A percentile compares a stretch with the other conserved stretches of the same genome.
Evolutionary conservation across 2,113 vertebrate species (phyloP).

Genomic region (Herpetotheres cachinnans): DNA sequence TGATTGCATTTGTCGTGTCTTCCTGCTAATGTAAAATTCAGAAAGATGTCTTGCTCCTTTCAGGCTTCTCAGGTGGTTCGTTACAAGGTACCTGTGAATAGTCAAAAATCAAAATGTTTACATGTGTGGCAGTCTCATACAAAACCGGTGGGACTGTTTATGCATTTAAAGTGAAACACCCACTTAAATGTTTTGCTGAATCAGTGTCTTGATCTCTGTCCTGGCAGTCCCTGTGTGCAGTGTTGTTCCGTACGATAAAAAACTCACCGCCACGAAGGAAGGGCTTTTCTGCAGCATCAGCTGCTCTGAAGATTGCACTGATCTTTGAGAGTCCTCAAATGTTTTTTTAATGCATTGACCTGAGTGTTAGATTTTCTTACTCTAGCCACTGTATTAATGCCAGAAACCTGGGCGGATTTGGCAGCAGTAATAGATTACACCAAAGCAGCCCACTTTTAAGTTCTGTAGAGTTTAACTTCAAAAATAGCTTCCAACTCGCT

Average conservation of each 20-base stretch:
- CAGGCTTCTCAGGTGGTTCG: background rate
- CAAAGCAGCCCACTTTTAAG: background rate
- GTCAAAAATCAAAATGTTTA: background rate
- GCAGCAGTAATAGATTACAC: background rate
- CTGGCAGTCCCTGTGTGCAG: background rate
- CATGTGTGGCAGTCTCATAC: accelerated
- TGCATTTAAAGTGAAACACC: accelerated
- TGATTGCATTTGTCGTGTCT: background rate
- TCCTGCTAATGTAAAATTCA: background rate
- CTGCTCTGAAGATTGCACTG: background rate
- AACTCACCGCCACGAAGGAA: background rate
- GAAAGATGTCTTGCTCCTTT: background rate
- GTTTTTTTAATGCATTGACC: background rate
- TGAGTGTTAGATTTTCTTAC: background rate
- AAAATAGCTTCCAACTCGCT: background rate
- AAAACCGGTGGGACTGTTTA: background rate
- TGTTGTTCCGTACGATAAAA: accelerated
- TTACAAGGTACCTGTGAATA: background rate
- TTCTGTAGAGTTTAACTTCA: background rate
- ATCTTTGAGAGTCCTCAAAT: background rate
- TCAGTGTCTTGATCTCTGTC: background rate
- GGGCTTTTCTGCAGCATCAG: background rate
- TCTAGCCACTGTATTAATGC: background rate
- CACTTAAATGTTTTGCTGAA: background rate
- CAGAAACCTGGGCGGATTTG: background rate